These are phyloP conservation scores for Aphelocoma coerulescens DNA, from an alignment of 2,113 vertebrate genomes.

Conservation along the genomic window DNA sequence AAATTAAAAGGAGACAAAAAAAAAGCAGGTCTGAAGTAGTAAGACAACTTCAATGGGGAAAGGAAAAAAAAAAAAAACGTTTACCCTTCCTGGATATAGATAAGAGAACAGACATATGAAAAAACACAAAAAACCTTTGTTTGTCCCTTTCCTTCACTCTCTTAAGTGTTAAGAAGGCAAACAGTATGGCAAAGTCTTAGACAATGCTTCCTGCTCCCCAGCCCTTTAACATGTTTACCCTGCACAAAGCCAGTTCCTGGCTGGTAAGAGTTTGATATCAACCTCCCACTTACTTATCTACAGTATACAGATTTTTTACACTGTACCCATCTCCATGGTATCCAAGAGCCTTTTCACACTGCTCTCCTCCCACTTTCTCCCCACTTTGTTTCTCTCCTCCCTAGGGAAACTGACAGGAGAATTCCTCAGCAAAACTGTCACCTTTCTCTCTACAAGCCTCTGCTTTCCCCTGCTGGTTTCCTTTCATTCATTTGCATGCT, in stretches of 20 bases:
- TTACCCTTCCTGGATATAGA: not conserved
- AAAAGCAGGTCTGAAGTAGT: not conserved
- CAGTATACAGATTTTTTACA: constrained; percentile 63
- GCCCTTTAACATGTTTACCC: constrained; percentile 8
- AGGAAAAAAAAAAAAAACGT: not conserved
- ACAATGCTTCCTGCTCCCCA: constrained; percentile 15
- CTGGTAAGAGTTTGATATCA: constrained; percentile 53
- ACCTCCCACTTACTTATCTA: constrained; percentile 62
- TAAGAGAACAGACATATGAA: not conserved
- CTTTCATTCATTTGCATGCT: not conserved
- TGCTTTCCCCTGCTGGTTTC: not conserved
- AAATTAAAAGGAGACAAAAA: not conserved
- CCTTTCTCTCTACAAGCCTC: not conserved
- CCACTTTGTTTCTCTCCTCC: constrained; percentile 38
- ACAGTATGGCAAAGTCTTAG: not conserved
- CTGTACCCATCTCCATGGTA: constrained; percentile 63
- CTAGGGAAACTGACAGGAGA: constrained; percentile 29
- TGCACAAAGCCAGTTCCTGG: constrained; percentile 28
- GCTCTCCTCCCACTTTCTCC: constrained; percentile 57
- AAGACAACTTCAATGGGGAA: not conserved
- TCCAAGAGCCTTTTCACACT: constrained; percentile 48
- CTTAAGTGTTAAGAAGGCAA: not conserved
- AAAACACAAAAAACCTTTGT: not conserved
- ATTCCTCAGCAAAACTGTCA: constrained; percentile 43
- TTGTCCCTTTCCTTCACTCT: not conserved